Evolutionary conservation across 2,797 vertebrate genomes (phyloP), one percentile per base, ranked within the genome.

Genomic region (Pangasius larnaudii): DNA sequence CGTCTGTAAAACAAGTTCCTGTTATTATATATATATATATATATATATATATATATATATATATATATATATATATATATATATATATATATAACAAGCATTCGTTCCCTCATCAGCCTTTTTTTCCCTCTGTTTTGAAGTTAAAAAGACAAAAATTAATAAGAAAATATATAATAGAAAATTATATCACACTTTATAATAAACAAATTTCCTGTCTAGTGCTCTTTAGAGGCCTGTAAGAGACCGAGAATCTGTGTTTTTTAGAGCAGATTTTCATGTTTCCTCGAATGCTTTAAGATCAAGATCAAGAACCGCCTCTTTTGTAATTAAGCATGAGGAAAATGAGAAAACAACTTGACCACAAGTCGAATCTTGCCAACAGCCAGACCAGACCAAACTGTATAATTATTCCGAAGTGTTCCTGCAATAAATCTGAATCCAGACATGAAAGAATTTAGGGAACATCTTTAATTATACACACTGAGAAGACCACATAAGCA

Each of bases 381-480:
- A 90, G 89, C 39, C 59, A 83, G 61, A 81, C 87, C 85, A 93
- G 92, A 87, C 90, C 2, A 72, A 80, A 92, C 85, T 84, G 92
- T 92, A 88, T 93, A 95, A 95, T 96, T 94, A 93, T 88, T 89
- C 90, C 92, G 59, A 94, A 96, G 95, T 95, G 95, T 94, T 89
- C 90, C 81, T 30, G 94, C 95, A 93, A 92, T 96, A 95, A 94
- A 95, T 95, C 94, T 93, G 78, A 90, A 91, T 92, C 91, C 93
- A 95, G 94, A 96, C 95, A 91, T 94, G 91, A 95, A 95, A 94
- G 94, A 93, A 94, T 94, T 93, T 87, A 46, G 86, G 81, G 90
- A 93, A 78, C 65, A 84, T 91, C 88, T 89, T 93, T 95, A 95
- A 95, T 95, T 95, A 92, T 88, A 93, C 90, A 89, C 90, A 88